Base-by-base conservation (phyloP, 2,797 vertebrate species). In the Aulostomus chinensis region DNA sequence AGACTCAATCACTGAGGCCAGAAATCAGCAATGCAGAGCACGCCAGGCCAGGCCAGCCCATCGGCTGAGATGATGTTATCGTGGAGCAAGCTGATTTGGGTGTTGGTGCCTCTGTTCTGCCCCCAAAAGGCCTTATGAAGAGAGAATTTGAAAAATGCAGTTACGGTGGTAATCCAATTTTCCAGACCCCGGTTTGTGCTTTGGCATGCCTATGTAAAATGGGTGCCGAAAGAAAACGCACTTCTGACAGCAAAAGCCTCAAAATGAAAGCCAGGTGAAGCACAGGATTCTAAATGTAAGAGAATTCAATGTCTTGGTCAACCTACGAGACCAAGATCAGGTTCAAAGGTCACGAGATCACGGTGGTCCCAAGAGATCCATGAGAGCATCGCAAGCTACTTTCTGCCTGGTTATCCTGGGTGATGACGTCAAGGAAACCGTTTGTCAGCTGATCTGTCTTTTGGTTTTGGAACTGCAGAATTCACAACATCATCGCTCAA, bases 81-180 rank as follows among this genome's bases (percentile, higher is more conserved):
- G n/a, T n/a, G n/a, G n/a, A n/a, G n/a, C n/a, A n/a, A n/a, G 35
- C 48, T 35, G 13, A 35, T 56, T 42, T 1, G 35, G 60, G 64
- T 68, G 63, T 76, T 39, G 34, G 62, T 1, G 43, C 40, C 55
- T 62, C 59, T 32, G 61, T 66, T 73, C 59, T 60, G 28, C 63
- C 65, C 50, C 51, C 34, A 55, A 62, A 71, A 10, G 1, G 38
- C 51, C 50, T 34, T 22, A 58, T 36, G 51, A 72, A 71, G 43
- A 14, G 51, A 48, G 71, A 82, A 79, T 84, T 48, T 67, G 51
- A 81, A 78, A 83, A 73, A 87, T 63, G 74, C 75, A 35, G 57
- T 67, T 59, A 66, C 72, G 53, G 62, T 79, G 73, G 51, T 81
- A 84, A 89, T 86, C 76, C 65, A 80, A 78, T 83, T 87, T 84